Evolutionary conservation across 1,140 invertebrate species (phyloP).

Genomic region (Anoplophora glabripennis): DNA sequence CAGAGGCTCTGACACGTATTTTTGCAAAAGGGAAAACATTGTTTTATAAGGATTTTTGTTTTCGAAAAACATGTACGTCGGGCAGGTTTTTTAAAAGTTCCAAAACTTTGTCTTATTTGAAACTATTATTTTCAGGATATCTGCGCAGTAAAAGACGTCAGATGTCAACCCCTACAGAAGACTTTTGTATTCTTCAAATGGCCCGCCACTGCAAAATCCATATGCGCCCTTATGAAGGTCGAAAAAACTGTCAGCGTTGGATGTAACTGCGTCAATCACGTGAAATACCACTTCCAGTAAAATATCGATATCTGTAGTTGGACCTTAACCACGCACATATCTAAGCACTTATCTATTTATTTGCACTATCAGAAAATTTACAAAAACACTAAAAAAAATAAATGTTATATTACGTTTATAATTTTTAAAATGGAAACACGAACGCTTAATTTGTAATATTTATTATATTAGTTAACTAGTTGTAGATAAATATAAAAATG

Average conservation of each 20-base stretch:
- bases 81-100: conserved; percentile 1
- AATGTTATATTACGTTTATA: no score
- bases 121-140: conserved; percentile 23
- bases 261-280: conserved; percentile 25
- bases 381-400: no score
- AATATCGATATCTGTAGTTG: background rate
- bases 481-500: no score
- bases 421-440: no score
- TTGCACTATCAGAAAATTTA: no score
- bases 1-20: no score
- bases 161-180: conserved; percentile 22
- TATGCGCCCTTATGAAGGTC: background rate
- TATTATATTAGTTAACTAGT: no score
- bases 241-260: conserved; percentile 17
- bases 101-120: conserved; percentile 17
- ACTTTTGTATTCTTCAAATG: conserved; percentile 20
- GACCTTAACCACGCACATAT: no score
- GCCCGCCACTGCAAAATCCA: background rate
- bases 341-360: no score
- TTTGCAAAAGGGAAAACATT: no score
- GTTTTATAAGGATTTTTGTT: background rate
- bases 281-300: conserved; percentile 19
- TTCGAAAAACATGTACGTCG: conserved; percentile 1
- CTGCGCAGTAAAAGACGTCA: conserved; percentile 22
- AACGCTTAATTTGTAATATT: no score